Conservation (phyloP, 1,140 invertebrate genomes). For the Zaprionus africanus region DNA sequence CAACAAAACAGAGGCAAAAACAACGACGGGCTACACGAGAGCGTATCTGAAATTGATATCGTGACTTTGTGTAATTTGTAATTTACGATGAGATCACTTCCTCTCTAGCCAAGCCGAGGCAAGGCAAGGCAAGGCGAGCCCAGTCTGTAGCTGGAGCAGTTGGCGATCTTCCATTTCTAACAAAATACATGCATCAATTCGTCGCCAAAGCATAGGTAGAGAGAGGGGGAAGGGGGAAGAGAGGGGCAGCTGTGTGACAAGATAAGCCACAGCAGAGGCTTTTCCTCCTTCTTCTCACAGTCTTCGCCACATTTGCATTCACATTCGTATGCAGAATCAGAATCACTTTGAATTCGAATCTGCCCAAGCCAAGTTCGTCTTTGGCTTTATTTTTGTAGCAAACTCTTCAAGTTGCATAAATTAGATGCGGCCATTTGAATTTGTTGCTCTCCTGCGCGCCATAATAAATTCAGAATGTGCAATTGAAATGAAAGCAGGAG, state of each 20-base stretch:
- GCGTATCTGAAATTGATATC: conserved; percentile 81
- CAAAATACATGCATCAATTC: conserved; percentile 67
- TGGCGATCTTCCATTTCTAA: conserved; percentile 44
- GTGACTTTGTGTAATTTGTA: conserved; percentile 83
- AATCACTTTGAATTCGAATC: neutral
- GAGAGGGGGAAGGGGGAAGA: neutral
- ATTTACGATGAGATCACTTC: conserved; percentile 83
- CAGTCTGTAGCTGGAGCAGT: too few relatives aligned
- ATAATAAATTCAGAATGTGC: conserved; percentile 62
- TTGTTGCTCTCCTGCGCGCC: conserved; percentile 28
- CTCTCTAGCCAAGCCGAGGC: conserved; percentile 33
- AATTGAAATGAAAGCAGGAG: conserved; percentile 56
- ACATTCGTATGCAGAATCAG: conserved; percentile 25
- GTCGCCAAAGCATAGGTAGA: conserved; percentile 39
- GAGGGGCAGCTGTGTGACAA: conserved; percentile 48
- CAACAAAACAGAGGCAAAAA: conserved; percentile 54
- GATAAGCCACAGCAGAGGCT: conserved; percentile 50
- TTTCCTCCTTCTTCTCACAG: neutral
- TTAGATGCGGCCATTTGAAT: conserved; percentile 63
- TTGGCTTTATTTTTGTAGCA: conserved; percentile 4
- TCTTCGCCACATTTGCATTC: conserved; percentile 63
- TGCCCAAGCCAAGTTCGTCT: neutral
- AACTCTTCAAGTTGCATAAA: conserved; percentile 59
- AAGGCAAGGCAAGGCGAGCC: neutral
- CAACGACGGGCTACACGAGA: conserved; percentile 56